These are phyloP conservation scores for Laspeyria flexula DNA, from an alignment of 2,888 invertebrate genomes.

Conservation along the genomic window DNA sequence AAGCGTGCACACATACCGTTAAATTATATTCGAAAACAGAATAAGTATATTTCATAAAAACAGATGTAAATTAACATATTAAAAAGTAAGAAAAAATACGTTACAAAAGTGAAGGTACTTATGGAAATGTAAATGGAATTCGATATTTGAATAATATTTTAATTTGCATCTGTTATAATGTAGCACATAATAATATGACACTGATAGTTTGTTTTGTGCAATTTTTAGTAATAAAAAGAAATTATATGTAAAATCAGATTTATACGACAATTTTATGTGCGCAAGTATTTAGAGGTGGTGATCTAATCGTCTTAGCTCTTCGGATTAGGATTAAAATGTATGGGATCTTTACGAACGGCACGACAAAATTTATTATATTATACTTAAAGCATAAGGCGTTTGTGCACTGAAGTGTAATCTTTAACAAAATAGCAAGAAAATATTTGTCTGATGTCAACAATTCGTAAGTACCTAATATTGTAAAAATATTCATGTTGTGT, in stretches of 20 bases:
- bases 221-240: constrained; percentile 20
- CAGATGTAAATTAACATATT: constrained; percentile 40
- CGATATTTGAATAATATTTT: constrained; percentile 22
- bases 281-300: constrained; percentile 35
- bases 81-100: constrained; percentile 10
- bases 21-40: constrained; percentile 19
- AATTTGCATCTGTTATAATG: constrained; percentile 32
- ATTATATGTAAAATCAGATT: constrained; percentile 24
- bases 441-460: not conserved
- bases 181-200: constrained; percentile 28
- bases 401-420: constrained; percentile 23
- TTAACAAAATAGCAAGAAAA: not conserved
- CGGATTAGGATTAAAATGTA: constrained; percentile 36
- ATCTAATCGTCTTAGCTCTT: constrained; percentile 43
- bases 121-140: constrained; percentile 26
- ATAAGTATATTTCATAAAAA: constrained; percentile 7
- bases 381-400: constrained; percentile 25
- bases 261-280: constrained; percentile 25
- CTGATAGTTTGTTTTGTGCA: constrained; percentile 28
- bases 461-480: not conserved
- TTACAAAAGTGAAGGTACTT: constrained; percentile 23
- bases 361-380: constrained; percentile 26
- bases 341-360: constrained; percentile 36
- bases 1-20: constrained; percentile 1
- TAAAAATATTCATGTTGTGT: too few relatives aligned